phyloP scores from a whole-genome alignment of 2,888 invertebrate species.

The Drosophila rubida region DNA sequence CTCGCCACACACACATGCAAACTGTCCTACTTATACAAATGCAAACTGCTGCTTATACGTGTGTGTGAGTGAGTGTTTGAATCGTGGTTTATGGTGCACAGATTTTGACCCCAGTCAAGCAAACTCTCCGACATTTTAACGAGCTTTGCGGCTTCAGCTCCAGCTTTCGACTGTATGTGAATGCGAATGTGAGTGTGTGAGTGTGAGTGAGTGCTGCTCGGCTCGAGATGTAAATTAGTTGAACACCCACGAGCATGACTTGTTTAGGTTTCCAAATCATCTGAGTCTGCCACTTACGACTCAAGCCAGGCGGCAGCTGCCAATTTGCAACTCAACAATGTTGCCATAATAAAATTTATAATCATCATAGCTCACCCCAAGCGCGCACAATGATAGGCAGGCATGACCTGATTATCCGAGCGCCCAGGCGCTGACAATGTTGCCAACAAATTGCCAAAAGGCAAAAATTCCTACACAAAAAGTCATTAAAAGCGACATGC shows the following conservation, averaged over 20 bases:
- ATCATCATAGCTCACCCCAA: conserved; percentile 16
- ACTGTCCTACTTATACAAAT: conserved; percentile 13
- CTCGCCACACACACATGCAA: neutral
- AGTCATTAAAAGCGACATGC: conserved; percentile 56
- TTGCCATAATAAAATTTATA: conserved; percentile 34
- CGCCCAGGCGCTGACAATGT: conserved; percentile 48
- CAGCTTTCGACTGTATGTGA: conserved; percentile 6
- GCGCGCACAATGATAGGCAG: conserved; percentile 14
- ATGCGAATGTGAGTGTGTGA: conserved; percentile 2
- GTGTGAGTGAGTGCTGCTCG: conserved; percentile 7
- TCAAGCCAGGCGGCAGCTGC: conserved; percentile 14
- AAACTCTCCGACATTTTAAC: conserved; percentile 24
- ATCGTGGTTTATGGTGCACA: conserved; percentile 25
- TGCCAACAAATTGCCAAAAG: conserved; percentile 46
- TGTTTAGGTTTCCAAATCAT: conserved; percentile 17
- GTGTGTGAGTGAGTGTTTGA: conserved; percentile 12
- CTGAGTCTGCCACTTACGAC: conserved; percentile 8
- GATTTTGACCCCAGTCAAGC: conserved; percentile 19
- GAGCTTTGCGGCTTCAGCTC: conserved; percentile 31
- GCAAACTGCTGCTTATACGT: conserved; percentile 5
- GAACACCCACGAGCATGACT: conserved; percentile 37
- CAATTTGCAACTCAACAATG: conserved; percentile 29
- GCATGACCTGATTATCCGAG: conserved; percentile 52
- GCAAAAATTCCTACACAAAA: conserved; percentile 39
- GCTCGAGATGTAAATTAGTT: conserved; percentile 53